These are phyloP conservation scores for Scaptomyza polygonia DNA, from an alignment of 2,888 invertebrate genomes.

Conservation along the genomic window DNA sequence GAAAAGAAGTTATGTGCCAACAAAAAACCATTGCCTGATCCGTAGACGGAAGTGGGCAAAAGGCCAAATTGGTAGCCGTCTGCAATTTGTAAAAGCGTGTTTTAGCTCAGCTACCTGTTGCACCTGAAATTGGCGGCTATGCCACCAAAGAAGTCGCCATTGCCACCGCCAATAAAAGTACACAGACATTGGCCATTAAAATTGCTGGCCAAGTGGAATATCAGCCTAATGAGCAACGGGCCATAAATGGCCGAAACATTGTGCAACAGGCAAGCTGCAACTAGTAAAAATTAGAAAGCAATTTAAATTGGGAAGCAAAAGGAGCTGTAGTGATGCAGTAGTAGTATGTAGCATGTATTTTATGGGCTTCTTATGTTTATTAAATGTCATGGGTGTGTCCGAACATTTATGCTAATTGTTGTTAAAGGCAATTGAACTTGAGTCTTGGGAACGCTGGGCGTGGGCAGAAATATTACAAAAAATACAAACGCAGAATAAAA, in stretches of 20 bases:
- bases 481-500: not conserved
- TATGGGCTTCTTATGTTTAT: constrained; percentile 47
- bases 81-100: constrained; percentile 57
- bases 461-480: constrained; percentile 50
- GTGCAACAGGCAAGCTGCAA: constrained; percentile 46
- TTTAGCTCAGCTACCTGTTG: constrained; percentile 41
- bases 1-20: not conserved
- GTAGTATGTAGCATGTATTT: constrained; percentile 1
- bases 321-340: constrained; percentile 1
- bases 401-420: constrained; percentile 73
- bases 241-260: constrained; percentile 78
- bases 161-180: constrained; percentile 33
- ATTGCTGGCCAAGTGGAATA: constrained; percentile 22
- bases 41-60: constrained; percentile 37
- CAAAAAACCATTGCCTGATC: constrained; percentile 15
- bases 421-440: constrained; percentile 51
- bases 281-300: constrained; percentile 75
- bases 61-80: constrained; percentile 46
- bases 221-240: constrained; percentile 66
- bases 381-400: constrained; percentile 61
- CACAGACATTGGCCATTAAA: constrained; percentile 59
- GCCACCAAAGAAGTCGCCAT: constrained; percentile 55
- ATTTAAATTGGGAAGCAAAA: constrained; percentile 63
- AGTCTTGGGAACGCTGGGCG: constrained; percentile 16
- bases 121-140: constrained; percentile 58